Percentiles rank a stretch among this genome's conserved stretches.
Conservation (phyloP, 2,113 vertebrate genomes). For the Marmota monax region DNA sequence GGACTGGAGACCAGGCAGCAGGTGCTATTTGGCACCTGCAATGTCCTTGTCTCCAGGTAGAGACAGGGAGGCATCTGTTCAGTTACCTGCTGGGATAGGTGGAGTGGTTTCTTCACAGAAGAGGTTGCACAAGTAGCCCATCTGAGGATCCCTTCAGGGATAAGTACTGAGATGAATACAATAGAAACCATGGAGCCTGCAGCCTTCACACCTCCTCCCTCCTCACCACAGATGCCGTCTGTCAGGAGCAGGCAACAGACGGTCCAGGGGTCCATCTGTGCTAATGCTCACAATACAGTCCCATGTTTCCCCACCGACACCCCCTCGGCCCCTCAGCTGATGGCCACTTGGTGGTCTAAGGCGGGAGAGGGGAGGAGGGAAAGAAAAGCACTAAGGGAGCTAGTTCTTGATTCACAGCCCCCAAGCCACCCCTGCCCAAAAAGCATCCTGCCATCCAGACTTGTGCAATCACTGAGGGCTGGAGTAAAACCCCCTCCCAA, state of each 20-base stretch:
- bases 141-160: background rate
- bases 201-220: background rate
- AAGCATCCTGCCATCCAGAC: constrained; percentile 71
- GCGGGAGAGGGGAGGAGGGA: background rate
- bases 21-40: too few species aligned
- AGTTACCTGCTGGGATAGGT: background rate
- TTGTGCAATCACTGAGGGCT: constrained; percentile 39
- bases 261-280: constrained; percentile 78
- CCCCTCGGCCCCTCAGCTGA: constrained; percentile 56
- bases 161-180: background rate
- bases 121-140: background rate
- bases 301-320: constrained; percentile 71
- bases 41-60: background rate
- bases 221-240: constrained; percentile 66
- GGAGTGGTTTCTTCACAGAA: background rate
- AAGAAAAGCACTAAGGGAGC: background rate
- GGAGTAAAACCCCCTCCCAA: constrained; percentile 15
- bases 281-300: constrained; percentile 70
- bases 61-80: background rate
- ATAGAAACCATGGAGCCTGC: constrained; percentile 36
- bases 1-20: background rate
- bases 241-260: constrained; percentile 69
- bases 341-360: constrained; percentile 68
- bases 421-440: background rate
- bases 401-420: background rate